Base-by-base conservation (phyloP, 92 coral and sea anemone genomes). In the Palythoa grandiflora region DNA sequence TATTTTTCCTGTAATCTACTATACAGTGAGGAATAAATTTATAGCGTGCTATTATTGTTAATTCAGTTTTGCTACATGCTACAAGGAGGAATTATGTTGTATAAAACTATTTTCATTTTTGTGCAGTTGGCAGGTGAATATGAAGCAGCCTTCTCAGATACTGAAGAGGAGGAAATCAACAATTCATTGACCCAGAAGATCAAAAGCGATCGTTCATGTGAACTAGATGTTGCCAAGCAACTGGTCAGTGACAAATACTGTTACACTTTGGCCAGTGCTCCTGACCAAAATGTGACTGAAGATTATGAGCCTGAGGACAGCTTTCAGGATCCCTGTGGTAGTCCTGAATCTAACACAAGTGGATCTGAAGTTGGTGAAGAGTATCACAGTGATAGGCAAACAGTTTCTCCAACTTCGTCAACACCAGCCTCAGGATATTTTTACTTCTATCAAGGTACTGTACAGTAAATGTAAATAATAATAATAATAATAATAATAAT, bases 71-170 rank as follows among this genome's bases (percentile, higher is more conserved):
- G 5, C 19, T 71, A 5, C 12, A 17, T 6, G 8, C 15, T 12
- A 2, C 3, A 72, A 1, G 1, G 12, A 73, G 11, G 3, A 15
- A 36, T 38, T 2, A 73, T 3, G 1, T 38, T 7, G n/a, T n/a
- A 5, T 16, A n/a, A 66, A 19, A n/a, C 36, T 9, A 14, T 15
- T 73, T 12, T 73, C 6, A 17, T 47, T 16, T 11, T 50, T 53
- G 28, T 52, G 16, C 68, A 94, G 97, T 92, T 76, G 83, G 86
- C 83, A 28, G 96, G 87, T 50, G 96, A 93, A 1, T 95, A 91
- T 75, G 98, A 93, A 55, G 92, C 98, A 72, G 98, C 98, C 44
- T 95, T 95, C 83, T 95, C 98, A 38, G 98, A 93, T 87, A 92
- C 88, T 3, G 98, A 94, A 44, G 94, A 83, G n/a, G 76, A 35